Evolutionary conservation across 2,113 vertebrate species (phyloP).

Genomic region (Sander vitreus): DNA sequence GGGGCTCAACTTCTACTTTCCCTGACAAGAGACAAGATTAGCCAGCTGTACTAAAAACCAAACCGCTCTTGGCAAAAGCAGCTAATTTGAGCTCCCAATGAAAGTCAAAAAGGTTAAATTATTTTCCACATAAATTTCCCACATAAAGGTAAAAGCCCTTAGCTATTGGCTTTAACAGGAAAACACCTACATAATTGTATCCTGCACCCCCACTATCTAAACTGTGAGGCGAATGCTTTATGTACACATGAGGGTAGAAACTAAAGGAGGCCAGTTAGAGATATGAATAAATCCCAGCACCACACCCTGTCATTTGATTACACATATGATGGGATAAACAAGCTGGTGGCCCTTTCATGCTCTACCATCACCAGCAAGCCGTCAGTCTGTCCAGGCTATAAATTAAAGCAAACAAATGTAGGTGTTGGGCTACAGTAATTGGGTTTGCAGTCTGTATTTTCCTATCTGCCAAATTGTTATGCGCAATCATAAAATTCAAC

Average conservation of each 20-base stretch:
- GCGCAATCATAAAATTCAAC: slow-evolving; percentile 80
- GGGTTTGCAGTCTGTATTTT: slow-evolving; percentile 71
- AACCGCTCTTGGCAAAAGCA: slow-evolving; percentile 32
- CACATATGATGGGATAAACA: slow-evolving; percentile 71
- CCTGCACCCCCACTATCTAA: neutral
- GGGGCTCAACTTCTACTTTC: slow-evolving; percentile 55
- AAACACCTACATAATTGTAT: slow-evolving; percentile 30
- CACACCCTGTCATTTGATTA: slow-evolving; percentile 60
- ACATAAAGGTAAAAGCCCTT: slow-evolving; percentile 26
- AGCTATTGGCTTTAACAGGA: slow-evolving; percentile 21
- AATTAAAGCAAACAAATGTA: slow-evolving; percentile 75
- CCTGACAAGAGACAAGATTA: slow-evolving; percentile 68
- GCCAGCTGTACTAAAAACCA: slow-evolving; percentile 49
- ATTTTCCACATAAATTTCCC: slow-evolving; percentile 51
- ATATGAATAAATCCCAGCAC: slow-evolving; percentile 54
- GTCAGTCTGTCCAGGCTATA: slow-evolving; percentile 54
- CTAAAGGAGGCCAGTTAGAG: slow-evolving; percentile 20
- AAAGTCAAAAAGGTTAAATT: slow-evolving; percentile 45
- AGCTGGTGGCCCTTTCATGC: slow-evolving; percentile 57
- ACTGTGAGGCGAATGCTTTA: slow-evolving; percentile 3
- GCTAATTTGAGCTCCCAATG: slow-evolving; percentile 65
- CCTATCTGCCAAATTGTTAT: slow-evolving; percentile 68
- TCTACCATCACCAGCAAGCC: slow-evolving; percentile 51
- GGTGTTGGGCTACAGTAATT: slow-evolving; percentile 66
- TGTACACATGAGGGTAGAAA: slow-evolving; percentile 23